phyloP scores from a whole-genome alignment of 1,140 invertebrate genomes.

The Macrotrachela quadricornifera region DNA sequence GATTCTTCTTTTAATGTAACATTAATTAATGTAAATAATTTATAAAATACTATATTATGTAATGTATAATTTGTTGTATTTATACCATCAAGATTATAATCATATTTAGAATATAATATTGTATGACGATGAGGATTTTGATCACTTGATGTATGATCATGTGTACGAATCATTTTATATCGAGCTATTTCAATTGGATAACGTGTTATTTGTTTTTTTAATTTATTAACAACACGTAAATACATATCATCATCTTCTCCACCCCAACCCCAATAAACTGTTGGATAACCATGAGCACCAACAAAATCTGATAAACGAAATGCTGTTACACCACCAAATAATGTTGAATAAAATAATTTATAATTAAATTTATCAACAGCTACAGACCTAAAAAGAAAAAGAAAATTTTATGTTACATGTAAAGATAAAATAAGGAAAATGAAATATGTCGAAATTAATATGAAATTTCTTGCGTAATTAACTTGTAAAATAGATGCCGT shows the following conservation, averaged over 20 bases:
- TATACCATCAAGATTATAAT: neutral
- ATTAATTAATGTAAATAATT: too few relatives aligned
- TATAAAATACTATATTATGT: neutral
- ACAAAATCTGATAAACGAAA: too few relatives aligned
- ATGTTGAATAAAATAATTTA: slow-evolving; percentile 8
- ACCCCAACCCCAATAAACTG: neutral
- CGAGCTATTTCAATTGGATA: slow-evolving; percentile 63
- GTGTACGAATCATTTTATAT: slow-evolving; percentile 53
- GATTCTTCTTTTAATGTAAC: too few relatives aligned
- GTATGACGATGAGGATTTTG: too few relatives aligned
- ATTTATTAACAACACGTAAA: neutral
- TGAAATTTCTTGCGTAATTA: too few relatives aligned
- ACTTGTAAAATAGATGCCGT: too few relatives aligned
- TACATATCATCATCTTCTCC: neutral
- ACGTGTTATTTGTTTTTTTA: slow-evolving; percentile 39
- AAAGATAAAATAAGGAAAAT: too few relatives aligned
- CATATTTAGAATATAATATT: neutral
- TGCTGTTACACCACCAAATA: slow-evolving; percentile 6
- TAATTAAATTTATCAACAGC: neutral
- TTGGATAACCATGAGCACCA: neutral
- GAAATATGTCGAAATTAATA: too few relatives aligned
- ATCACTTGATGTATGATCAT: neutral
- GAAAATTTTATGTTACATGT: too few relatives aligned
- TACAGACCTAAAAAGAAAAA: too few relatives aligned
- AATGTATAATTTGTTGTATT: neutral